Conservation (phyloP, 1,140 invertebrate genomes). For the Littorina saxatilis region DNA sequence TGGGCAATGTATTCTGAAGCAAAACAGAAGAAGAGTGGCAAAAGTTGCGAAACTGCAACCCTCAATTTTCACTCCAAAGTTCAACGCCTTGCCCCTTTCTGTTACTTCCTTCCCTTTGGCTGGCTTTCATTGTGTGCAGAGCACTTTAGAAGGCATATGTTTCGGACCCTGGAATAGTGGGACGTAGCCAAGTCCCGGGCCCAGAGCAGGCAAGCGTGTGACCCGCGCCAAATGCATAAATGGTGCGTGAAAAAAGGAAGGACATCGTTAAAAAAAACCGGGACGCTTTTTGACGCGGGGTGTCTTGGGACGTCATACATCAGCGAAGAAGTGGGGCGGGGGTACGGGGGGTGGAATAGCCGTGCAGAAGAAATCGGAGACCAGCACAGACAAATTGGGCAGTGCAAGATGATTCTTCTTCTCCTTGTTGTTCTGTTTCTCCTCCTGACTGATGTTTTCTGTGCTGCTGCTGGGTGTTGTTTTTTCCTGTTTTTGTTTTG, state of each 20-base stretch:
- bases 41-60: too few species aligned
- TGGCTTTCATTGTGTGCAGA: neutral
- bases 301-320: constrained; percentile 37
- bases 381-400: constrained; percentile 14
- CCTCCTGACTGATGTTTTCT: neutral
- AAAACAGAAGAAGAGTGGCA: too few species aligned
- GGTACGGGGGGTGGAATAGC: neutral
- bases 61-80: neutral
- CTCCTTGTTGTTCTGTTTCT: neutral
- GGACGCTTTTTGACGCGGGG: neutral
- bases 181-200: neutral
- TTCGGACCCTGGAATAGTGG: neutral
- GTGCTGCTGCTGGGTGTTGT: neutral
- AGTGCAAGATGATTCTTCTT: neutral
- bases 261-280: constrained; percentile 30
- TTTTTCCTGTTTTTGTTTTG: neutral
- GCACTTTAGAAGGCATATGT: constrained; percentile 28
- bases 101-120: neutral
- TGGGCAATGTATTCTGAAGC: too few species aligned
- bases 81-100: neutral
- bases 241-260: constrained; percentile 36
- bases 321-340: neutral
- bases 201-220: constrained; percentile 20
- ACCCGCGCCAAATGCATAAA: constrained; percentile 35
- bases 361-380: neutral